Evolutionary conservation across 2,113 vertebrate genomes (phyloP).

Genomic region (Trichechus manatus): DNA sequence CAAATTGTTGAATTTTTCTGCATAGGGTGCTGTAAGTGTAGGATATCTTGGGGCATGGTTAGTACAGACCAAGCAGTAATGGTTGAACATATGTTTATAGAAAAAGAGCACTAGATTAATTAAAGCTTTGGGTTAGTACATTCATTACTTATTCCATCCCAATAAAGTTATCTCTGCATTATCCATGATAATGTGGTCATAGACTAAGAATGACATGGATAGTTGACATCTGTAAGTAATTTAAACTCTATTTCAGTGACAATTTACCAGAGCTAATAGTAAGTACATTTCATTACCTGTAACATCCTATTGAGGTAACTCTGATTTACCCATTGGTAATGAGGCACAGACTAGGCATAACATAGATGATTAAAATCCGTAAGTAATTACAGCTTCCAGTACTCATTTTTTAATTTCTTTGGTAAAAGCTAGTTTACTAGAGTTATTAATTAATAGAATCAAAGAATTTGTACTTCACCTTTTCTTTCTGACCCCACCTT

Average conservation of each 20-base stretch:
- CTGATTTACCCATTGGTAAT: constrained; percentile 37
- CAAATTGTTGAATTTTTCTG: constrained; percentile 49
- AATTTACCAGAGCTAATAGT: constrained; percentile 16
- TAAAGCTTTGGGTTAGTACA: constrained; percentile 58
- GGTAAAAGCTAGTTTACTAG: constrained; percentile 31
- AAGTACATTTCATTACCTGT: constrained; percentile 14
- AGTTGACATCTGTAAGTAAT: constrained; percentile 8
- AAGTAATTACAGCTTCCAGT: not conserved
- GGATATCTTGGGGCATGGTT: not conserved
- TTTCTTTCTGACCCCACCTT: not conserved
- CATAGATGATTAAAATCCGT: constrained; percentile 45
- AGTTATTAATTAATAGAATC: constrained; percentile 35
- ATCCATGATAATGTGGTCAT: constrained; percentile 7
- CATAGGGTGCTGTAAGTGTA: not conserved
- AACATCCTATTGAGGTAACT: not conserved
- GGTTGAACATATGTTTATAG: constrained; percentile 1
- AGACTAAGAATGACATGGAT: constrained; percentile 18
- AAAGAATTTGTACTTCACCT: not conserved
- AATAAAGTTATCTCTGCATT: not conserved
- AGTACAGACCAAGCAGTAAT: not conserved
- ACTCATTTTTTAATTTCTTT: constrained; percentile 43
- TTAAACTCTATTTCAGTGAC: constrained; percentile 57
- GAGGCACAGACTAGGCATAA: constrained; percentile 12
- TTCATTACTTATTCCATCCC: not conserved
- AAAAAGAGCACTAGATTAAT: constrained; percentile 3